These are phyloP conservation scores for Hylaea fasciaria DNA, from an alignment of 2,888 invertebrate species.

Conservation along the genomic window DNA sequence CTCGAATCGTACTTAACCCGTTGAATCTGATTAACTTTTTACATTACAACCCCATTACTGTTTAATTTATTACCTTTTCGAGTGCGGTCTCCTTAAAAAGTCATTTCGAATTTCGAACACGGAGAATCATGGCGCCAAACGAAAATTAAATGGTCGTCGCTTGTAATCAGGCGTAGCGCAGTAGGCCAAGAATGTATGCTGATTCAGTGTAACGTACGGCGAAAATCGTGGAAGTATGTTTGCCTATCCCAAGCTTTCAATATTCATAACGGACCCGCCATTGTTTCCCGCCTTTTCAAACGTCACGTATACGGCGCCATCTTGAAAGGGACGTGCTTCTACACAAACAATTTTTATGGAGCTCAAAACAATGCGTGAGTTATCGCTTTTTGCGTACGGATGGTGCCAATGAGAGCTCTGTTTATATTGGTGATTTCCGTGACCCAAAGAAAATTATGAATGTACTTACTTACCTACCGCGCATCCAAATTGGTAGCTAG, in stretches of 20 bases:
- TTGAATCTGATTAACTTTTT: constrained; percentile 40
- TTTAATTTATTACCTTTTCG: constrained; percentile 41
- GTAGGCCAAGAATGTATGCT: constrained; percentile 60
- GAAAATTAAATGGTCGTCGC: constrained; percentile 41
- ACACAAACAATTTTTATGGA: constrained; percentile 64
- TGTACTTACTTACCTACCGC: no score
- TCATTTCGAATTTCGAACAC: constrained; percentile 58
- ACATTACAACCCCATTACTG: constrained; percentile 40
- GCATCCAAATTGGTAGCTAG: constrained; percentile 65
- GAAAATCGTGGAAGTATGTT: constrained; percentile 68
- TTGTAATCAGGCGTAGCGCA: constrained; percentile 50
- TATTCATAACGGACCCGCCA: constrained; percentile 78
- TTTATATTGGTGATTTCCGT: constrained; percentile 64
- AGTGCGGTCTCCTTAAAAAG: constrained; percentile 50
- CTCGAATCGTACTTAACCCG: constrained; percentile 32
- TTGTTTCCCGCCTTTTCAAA: constrained; percentile 76
- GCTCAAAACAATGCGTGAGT: constrained; percentile 51
- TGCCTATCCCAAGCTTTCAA: constrained; percentile 71
- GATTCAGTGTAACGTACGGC: constrained; percentile 39
- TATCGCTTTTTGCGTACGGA: constrained; percentile 40
- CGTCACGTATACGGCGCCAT: constrained; percentile 80
- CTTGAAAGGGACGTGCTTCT: constrained; percentile 75
- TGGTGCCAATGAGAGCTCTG: constrained; percentile 56
- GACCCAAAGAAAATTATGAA: constrained; percentile 81
- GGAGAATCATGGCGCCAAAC: constrained; percentile 58